Evolutionary conservation across 2,888 invertebrate genomes (phyloP).

Genomic region (Asteroscopus sphinx): DNA sequence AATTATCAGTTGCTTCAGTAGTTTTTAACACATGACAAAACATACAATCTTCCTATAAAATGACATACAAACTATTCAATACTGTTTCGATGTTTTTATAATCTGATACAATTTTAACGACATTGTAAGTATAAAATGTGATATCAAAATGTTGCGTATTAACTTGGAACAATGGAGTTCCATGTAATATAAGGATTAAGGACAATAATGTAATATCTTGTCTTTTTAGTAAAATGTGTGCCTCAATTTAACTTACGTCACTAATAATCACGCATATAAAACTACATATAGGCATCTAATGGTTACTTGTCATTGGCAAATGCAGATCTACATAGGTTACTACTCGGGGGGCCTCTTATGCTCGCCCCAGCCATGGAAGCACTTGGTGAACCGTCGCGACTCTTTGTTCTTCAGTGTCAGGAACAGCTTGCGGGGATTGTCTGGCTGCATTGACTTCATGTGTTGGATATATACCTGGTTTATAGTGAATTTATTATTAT

Average conservation of each 20-base stretch:
- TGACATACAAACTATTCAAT: slow-evolving; percentile 36
- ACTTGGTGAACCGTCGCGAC: slow-evolving; percentile 97
- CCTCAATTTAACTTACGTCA: slow-evolving; percentile 27
- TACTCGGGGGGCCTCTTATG: slow-evolving; percentile 95
- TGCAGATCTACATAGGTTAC: slow-evolving; percentile 54
- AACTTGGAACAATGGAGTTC: slow-evolving; percentile 14
- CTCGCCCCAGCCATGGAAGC: slow-evolving; percentile 99
- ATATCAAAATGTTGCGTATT: neutral
- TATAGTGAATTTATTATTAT: no score
- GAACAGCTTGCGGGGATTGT: slow-evolving; percentile 96
- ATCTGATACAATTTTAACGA: slow-evolving; percentile 16
- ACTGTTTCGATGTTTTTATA: slow-evolving; percentile 30
- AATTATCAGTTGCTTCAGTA: slow-evolving; percentile 13
- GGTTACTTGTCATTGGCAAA: slow-evolving; percentile 32
- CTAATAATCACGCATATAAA: slow-evolving; percentile 42
- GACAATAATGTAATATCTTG: no score
- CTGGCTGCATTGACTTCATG: slow-evolving; percentile 98
- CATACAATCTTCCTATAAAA: neutral
- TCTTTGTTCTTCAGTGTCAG: slow-evolving; percentile 99
- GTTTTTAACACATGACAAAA: neutral
- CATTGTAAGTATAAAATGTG: slow-evolving; percentile 12
- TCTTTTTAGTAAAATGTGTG: slow-evolving; percentile 30
- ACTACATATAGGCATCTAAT: slow-evolving; percentile 31
- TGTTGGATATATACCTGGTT: slow-evolving; percentile 98
- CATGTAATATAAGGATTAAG: slow-evolving; percentile 16